Percentiles rank a stretch among this genome's conserved stretches.
These are phyloP conservation scores for Synanceia verrucosa DNA, from an alignment of 2,797 vertebrate species.

Conservation along the genomic window DNA sequence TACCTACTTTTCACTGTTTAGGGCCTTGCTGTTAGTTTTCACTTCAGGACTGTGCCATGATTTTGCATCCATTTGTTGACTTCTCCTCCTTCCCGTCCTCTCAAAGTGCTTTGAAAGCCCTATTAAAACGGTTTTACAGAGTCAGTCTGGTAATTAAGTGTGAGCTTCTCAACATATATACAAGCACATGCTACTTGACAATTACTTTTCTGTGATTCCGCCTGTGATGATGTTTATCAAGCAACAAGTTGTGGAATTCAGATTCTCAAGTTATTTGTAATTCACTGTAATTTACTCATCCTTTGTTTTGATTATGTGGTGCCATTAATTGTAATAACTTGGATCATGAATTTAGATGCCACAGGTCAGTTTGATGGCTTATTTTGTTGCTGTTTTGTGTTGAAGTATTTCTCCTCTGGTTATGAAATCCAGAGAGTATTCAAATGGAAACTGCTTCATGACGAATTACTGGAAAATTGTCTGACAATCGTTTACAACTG, in stretches of 20 bases:
- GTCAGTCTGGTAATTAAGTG: not conserved
- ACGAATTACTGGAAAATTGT: not conserved
- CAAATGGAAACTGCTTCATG: not conserved
- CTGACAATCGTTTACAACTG: not conserved
- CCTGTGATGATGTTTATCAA: not conserved
- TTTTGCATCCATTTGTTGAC: constrained; percentile 21
- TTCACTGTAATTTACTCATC: not conserved
- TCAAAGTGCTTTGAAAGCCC: not conserved
- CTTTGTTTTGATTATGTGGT: not conserved
- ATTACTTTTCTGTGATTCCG: not conserved
- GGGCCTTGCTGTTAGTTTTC: constrained; percentile 35
- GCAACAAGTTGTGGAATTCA: not conserved
- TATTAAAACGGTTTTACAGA: constrained; percentile 3
- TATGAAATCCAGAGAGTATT: not conserved
- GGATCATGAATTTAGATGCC: not conserved
- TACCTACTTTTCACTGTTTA: constrained; percentile 69
- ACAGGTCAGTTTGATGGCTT: not conserved
- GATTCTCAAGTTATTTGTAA: not conserved
- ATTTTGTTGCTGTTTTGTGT: not conserved
- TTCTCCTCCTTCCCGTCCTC: not conserved
- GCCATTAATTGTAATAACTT: not conserved
- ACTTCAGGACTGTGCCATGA: constrained; percentile 1
- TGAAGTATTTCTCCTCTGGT: not conserved
- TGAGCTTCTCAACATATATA: not conserved
- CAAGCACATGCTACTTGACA: not conserved